Base-by-base conservation (phyloP, 2,797 vertebrate species). In the Aplochiton taeniatus region DNA sequence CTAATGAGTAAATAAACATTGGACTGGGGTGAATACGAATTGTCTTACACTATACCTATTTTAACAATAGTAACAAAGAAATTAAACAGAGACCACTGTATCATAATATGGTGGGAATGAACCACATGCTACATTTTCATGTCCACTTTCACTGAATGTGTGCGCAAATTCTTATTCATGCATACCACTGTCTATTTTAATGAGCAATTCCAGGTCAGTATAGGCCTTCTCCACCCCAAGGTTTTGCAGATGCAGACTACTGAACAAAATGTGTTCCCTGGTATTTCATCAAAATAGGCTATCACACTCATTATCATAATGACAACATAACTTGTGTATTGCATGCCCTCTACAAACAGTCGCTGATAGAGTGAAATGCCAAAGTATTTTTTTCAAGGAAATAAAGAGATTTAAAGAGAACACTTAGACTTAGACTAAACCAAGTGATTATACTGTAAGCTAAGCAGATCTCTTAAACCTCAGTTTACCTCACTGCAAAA, bases 101-200 rank as follows among this genome's bases (percentile, higher is more conserved):
- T 31, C 31, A 31, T 6, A 31, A 31, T 31, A 31, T 31, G 31
- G 3, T 6, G 6, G 31, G 6, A 31, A 31, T 31, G 31, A 31
- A 31, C 31, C 31, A 31, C 31, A 31, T 31, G 31, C 3, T 31
- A 3, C 56, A 77, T 79, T 85, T 82, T 77, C 63, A 76, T 85
- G 79, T 82, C 73, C 81, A 77, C 83, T 78, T 78, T 85, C 79
- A 74, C 72, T 79, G 31, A 31, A 31, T 31, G 31, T 31, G 68
- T 73, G 70, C 77, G 79, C 83, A 75, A 69, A 65, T 71, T 84
- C 78, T 78, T 79, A 87, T 88, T 87, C 80, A 85, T 83, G 77
- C 76, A 67, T 72, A 81, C 73, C 78, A 77, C 70, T 88, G 87
- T 85, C 86, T 78, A 65, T 85, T 90, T 88, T 86, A 89, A 88